Evolutionary conservation across 2,888 invertebrate genomes (phyloP), one percentile per base, ranked within the genome.

Genomic region (Diadromus collaris): DNA sequence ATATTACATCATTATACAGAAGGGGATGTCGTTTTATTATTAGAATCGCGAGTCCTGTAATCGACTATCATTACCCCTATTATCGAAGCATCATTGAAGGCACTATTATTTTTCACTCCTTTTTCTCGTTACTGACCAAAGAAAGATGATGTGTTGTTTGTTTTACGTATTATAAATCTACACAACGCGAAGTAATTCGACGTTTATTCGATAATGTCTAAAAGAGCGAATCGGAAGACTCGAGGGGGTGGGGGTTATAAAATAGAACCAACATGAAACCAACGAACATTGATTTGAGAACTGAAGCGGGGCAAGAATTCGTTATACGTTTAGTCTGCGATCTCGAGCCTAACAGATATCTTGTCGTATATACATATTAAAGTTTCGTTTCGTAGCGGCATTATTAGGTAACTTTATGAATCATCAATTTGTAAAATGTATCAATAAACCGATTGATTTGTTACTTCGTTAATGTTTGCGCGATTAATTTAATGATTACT

Each of bases 331-430:
- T 63, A 27, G 41, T 34, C 38, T 51, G 27, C 44, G 44, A 58
- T 79, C 73, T 73, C 79, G 79, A 74, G 76, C 69, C 79, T 67
- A 41, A 61, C 73, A 76, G 76, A 79, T 56, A 29, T 76, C 76
- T 69, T 79, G 80, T 81, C 76, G 61, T 79, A 78, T 78, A 44
- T 81, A 81, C 79, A 79, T 38, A 29, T 64, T 70, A 67, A 60
- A 38, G 41, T 34, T 70, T 67, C 38, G 38, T 38, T 56, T 41
- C 68, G n/a, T 38, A 56, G 41, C 54, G 10, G 56, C n/a, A 24
- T 46, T 46, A 64, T 64, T 44, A 44, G 29, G 56, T 44, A 64
- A 64, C 6, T 21, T 46, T 24, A 19, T 44, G 24, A 64, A 64
- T 16, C 44, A 64, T 64, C 44, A 64, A 34, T 44, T 60, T 41